phyloP scores from a whole-genome alignment of 2,888 invertebrate species.

The Eledona agricola region DNA sequence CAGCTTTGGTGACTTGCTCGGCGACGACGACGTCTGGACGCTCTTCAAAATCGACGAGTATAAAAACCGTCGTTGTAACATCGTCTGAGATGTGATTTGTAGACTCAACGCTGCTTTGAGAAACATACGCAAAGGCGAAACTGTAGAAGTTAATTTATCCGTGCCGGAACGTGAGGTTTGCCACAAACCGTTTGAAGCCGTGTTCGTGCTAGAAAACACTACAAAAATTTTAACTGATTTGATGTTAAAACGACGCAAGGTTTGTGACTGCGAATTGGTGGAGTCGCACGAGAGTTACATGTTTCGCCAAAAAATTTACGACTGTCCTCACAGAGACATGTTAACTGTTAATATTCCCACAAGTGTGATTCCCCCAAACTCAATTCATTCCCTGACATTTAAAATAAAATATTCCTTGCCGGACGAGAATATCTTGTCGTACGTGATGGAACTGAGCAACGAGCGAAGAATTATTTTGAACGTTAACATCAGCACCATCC shows the following conservation, averaged over 20 bases:
- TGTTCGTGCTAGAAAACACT: slow-evolving; percentile 54
- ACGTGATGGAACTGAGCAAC: slow-evolving; percentile 56
- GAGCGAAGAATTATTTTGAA: slow-evolving; percentile 55
- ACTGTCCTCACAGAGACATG: slow-evolving; percentile 58
- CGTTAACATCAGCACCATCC: slow-evolving; percentile 49
- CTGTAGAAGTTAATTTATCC: slow-evolving; percentile 44
- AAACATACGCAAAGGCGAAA: slow-evolving; percentile 46
- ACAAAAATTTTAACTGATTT: slow-evolving; percentile 49
- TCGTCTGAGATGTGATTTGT: slow-evolving; percentile 6
- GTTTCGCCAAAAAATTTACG: slow-evolving; percentile 48
- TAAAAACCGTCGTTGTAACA: neutral
- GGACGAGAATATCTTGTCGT: slow-evolving; percentile 54
- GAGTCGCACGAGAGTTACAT: slow-evolving; percentile 48
- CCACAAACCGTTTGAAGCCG: slow-evolving; percentile 48
- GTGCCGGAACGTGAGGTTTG: slow-evolving; percentile 54
- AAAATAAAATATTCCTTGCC: slow-evolving; percentile 52
- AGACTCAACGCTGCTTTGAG: slow-evolving; percentile 54
- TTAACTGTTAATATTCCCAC: slow-evolving; percentile 51
- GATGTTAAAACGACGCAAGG: slow-evolving; percentile 52
- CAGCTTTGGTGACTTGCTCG: slow-evolving; percentile 54
- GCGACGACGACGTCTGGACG: slow-evolving; percentile 60
- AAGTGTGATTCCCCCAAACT: slow-evolving; percentile 46
- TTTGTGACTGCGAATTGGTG: slow-evolving; percentile 55
- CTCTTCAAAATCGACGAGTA: slow-evolving; percentile 60
- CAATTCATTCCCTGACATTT: slow-evolving; percentile 50